Evolutionary conservation across 2,888 invertebrate genomes (phyloP), one percentile per base, ranked within the genome.

Genomic region (Dasysyrphus tricinctus): DNA sequence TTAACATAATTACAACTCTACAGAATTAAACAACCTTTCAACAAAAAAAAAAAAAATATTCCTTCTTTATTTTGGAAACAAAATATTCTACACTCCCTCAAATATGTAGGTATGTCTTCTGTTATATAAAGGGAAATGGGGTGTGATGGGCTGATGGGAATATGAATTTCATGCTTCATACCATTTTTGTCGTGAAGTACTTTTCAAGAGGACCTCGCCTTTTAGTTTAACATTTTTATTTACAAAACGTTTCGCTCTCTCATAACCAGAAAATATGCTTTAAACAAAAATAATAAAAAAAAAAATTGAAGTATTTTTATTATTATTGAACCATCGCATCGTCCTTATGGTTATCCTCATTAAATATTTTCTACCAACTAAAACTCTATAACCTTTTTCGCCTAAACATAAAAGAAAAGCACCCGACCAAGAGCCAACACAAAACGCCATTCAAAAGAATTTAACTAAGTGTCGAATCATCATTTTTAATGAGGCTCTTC

Each of bases 381-480:
- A 39, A 54, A 29, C 61, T 61, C 69, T 54, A 54, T 69, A 69
- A 54, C 51, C 69, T 51, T 69, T 65, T 69, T 54, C 54, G 69
- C 69, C 37, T 69, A 16, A 51, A 69, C 54, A 69, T 69, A 69
- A 69, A 69, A 69, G 69, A 69, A 39, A 69, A 69, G 69, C 69
- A 54, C 49, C 56, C 49, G n/a, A 39, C 54, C 65, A 29, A 65
- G 49, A 49, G 8, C 57, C 77, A 77, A 44, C 59, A 72, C 81
- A 80, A 81, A 77, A 80, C 67, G 73, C 61, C 77, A 85, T 85
- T 81, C 85, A 85, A 61, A 78, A 77, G 77, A 77, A 81, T 85
- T 85, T 85, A 85, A 85, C 85, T 81, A 85, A 85, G 85, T 85
- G 85, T 85, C 85, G 85, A 85, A 85, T 81, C 85, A 85, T 85